Conservation (phyloP, 37 sponge, comb jelly and placozoan species). For the Aphrocallistes beatrix region DNA sequence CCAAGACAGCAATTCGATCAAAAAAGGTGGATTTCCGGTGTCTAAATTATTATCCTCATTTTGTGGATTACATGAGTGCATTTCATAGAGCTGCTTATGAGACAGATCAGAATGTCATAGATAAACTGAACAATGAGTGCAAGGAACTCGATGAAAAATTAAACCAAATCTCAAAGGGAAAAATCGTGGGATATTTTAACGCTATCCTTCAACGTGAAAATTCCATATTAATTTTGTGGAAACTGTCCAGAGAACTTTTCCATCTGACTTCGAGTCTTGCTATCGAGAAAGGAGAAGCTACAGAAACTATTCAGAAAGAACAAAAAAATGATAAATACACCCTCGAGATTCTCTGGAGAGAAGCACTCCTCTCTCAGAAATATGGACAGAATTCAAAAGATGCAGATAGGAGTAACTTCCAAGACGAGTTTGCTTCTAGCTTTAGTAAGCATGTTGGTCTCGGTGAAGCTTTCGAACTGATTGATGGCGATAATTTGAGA, state of each 20-base stretch:
- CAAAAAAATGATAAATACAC: neutral
- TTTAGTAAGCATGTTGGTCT: neutral
- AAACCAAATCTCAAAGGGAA: neutral
- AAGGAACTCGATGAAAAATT: neutral
- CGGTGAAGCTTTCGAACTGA: neutral
- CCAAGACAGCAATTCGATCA: neutral
- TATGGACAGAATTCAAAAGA: neutral
- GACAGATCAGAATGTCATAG: neutral
- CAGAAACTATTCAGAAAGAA: neutral
- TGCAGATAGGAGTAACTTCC: neutral
- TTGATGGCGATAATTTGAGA: constrained; percentile 1
- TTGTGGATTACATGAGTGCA: neutral
- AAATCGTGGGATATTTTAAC: neutral
- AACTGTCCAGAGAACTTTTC: neutral
- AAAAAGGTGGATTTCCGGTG: neutral
- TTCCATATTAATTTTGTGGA: neutral
- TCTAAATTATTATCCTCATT: neutral
- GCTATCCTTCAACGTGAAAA: neutral
- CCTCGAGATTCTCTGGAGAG: neutral
- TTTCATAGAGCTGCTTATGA: neutral
- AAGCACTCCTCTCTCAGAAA: neutral
- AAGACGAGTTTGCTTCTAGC: neutral
- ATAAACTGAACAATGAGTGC: neutral
- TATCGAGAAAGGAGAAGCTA: neutral
- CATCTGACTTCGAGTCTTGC: neutral